phyloP scores from a whole-genome alignment of 2,113 vertebrate genomes.

The Oncorhynchus masou region DNA sequence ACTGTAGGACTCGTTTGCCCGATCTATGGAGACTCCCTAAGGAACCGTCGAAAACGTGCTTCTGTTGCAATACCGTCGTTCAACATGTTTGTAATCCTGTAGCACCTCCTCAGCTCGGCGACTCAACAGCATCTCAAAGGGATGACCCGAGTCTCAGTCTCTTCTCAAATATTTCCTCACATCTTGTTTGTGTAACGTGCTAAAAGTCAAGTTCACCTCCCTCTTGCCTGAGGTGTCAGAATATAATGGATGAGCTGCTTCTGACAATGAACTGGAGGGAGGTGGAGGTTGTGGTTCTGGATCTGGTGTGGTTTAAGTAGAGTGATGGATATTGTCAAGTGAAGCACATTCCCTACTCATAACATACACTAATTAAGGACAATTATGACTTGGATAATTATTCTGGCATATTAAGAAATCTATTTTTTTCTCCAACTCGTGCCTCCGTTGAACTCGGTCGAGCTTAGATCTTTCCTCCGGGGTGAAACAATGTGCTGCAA shows the following conservation, averaged over 20 bases:
- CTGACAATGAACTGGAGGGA: slow-evolving; percentile 42
- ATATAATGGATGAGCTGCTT: slow-evolving; percentile 54
- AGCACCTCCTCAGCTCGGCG: not conserved
- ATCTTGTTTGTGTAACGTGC: slow-evolving; percentile 61
- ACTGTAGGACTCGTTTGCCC: not conserved
- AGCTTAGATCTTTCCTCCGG: slow-evolving; percentile 28
- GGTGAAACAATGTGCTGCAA: slow-evolving; percentile 37
- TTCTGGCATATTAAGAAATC: slow-evolving; percentile 13
- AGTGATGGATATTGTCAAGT: slow-evolving; percentile 21
- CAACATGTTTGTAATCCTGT: slow-evolving; percentile 25
- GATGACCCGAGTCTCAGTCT: slow-evolving; percentile 50
- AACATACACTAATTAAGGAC: slow-evolving; percentile 27
- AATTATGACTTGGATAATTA: slow-evolving; percentile 30
- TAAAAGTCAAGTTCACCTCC: slow-evolving; percentile 27
- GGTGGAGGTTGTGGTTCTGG: slow-evolving; percentile 8
- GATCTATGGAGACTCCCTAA: slow-evolving; percentile 9
- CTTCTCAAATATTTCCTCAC: slow-evolving; percentile 49
- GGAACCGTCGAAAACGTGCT: slow-evolving; percentile 45
- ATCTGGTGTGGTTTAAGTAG: slow-evolving; percentile 8
- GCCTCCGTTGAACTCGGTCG: slow-evolving; percentile 38
- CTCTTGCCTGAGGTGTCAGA: slow-evolving; percentile 44
- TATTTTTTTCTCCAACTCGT: slow-evolving; percentile 37
- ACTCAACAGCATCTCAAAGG: slow-evolving; percentile 28
- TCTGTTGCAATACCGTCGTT: slow-evolving; percentile 28
- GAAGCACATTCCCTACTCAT: slow-evolving; percentile 29